Conservation (phyloP, 2,113 vertebrate genomes). For the Oreochromis aureus region DNA sequence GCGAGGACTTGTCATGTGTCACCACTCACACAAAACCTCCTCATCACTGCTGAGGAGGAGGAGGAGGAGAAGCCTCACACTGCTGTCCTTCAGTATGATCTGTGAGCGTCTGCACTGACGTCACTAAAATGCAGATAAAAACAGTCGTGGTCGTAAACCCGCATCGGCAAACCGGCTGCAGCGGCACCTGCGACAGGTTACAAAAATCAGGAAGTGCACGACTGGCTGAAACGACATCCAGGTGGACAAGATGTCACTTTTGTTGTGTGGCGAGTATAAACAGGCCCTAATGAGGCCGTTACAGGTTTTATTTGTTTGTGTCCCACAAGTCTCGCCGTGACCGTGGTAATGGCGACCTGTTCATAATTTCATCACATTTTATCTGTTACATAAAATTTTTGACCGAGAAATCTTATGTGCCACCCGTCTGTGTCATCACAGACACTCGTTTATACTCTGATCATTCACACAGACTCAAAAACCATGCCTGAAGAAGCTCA, state of each 20-base stretch:
- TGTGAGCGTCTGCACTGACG: rapidly evolving
- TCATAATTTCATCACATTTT: neutral
- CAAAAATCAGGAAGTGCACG: neutral
- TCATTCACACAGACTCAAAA: neutral
- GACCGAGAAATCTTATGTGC: neutral
- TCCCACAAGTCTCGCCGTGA: rapidly evolving
- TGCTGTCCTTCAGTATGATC: rapidly evolving
- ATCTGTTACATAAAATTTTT: neutral
- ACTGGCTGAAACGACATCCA: neutral
- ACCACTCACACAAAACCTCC: neutral
- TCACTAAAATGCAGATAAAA: neutral
- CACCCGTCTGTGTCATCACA: rapidly evolving
- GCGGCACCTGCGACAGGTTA: neutral
- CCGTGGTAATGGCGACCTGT: neutral
- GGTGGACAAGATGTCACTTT: neutral
- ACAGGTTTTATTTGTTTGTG: neutral
- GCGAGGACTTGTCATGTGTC: neutral
- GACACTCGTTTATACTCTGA: neutral
- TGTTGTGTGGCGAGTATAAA: rapidly evolving
- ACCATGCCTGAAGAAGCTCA: neutral
- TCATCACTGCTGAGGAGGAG: neutral
- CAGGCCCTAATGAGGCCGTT: neutral
- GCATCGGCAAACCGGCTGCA: neutral
- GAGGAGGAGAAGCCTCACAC: neutral
- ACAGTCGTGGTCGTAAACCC: neutral